phyloP scores from a whole-genome alignment of 2,888 invertebrate species.

The Machimus atricapillus region DNA sequence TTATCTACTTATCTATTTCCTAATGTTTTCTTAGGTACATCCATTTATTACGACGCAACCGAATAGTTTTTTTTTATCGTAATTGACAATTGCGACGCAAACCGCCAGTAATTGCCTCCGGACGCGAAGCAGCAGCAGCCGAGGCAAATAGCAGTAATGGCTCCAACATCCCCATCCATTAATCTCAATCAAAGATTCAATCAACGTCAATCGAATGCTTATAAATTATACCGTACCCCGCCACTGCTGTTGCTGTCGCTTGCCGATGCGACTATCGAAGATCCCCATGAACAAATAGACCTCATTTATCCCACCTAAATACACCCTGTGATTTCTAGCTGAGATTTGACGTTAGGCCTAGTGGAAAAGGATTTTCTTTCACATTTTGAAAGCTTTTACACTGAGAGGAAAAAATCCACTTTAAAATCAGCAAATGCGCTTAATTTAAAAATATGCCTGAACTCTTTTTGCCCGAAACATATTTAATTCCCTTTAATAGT shows the following conservation, averaged over 20 bases:
- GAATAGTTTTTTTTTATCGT: background rate
- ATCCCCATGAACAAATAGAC: constrained; percentile 1
- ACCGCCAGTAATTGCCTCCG: background rate
- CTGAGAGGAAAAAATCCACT: background rate
- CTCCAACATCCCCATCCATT: constrained; percentile 10
- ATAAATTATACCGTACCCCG: constrained; percentile 36
- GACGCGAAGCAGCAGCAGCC: background rate
- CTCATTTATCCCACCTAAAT: background rate
- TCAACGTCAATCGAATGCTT: constrained; percentile 45
- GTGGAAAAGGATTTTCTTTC: background rate
- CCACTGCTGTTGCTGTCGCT: background rate
- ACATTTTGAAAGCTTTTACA: background rate
- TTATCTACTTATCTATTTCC: background rate
- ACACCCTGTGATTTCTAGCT: background rate
- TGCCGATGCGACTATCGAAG: background rate
- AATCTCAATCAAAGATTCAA: constrained; percentile 46
- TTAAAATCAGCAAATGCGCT: too few species aligned
- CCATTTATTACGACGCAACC: background rate
- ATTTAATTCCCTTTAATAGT: too few species aligned
- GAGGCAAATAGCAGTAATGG: background rate
- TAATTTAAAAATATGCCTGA: too few species aligned
- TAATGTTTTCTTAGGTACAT: background rate
- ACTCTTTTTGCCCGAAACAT: too few species aligned
- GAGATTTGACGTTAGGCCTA: background rate
- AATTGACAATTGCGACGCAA: constrained; percentile 28